Base-by-base conservation (phyloP, 2,797 vertebrate genomes). In the Chrosomus eos region DNA sequence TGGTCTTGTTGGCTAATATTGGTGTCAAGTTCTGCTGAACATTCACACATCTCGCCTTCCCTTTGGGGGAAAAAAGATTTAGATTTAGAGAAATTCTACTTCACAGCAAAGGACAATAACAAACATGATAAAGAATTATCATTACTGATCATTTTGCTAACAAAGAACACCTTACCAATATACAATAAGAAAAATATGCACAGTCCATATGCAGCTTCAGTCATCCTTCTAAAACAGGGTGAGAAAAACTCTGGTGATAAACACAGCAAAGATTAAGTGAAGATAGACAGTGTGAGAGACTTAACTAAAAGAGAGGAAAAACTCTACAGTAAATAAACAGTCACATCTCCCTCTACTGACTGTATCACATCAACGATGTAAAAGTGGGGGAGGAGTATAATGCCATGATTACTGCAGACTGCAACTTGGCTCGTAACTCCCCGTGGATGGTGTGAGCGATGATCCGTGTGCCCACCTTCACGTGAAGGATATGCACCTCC, bases 311-410 rank as follows among this genome's bases (percentile, higher is more conserved):
- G 28, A 77, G 6, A n/a, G 43, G 5, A 38, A 21, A 36, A 43
- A 33, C 19, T 3, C 13, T 3, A 64, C 7, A 33, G 31, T 33
- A 82, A 31, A 45, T 73, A 18, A 19, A 73, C 19, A 36, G 28
- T 66, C 10, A 38, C 11, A 64, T 67, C 81, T 51, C 81, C 81
- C 81, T n/a, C 81, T 83, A 48, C 58, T 74, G 81, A 82, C 81
- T 64, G 70, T n/a, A 62, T 58, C 4, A 43, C 18, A 62, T 58
- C 4, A 43, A 19, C 0, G 1, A 45, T 18, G 13, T 45, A 2
- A 60, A 60, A 0, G 21, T 19, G 21, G 5, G 23, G 53, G 68
- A 72, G 70, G 55, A 60, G 53, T 14, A 9, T 13, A 58, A 16
- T 2, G 3, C 13, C 64, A 55, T 31, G n/a, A n/a, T n/a, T n/a